phyloP scores from a whole-genome alignment of 2,113 vertebrate species.

The Antechinus stuartii region DNA sequence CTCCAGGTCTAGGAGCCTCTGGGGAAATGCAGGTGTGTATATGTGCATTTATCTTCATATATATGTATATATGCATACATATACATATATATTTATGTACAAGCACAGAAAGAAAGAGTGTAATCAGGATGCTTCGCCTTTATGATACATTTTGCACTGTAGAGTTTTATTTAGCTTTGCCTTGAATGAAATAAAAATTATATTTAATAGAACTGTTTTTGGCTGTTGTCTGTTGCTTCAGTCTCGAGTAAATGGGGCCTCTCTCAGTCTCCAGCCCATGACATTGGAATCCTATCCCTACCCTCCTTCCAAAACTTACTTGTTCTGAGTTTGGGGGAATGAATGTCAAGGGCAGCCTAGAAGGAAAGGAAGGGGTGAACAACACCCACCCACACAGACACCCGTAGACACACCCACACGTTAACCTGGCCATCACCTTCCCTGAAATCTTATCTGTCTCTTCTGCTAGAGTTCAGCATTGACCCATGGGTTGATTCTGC shows the following conservation, averaged over 20 bases:
- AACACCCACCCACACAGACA: not conserved
- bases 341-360: not conserved
- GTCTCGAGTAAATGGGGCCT: not conserved
- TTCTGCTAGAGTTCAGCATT: not conserved
- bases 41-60: not conserved
- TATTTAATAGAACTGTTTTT: constrained; percentile 75
- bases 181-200: constrained; percentile 85
- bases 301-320: not conserved
- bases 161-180: constrained; percentile 83
- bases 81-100: not conserved
- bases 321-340: not conserved
- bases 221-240: not conserved
- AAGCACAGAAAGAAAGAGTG: constrained; percentile 53
- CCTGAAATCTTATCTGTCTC: not conserved
- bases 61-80: constrained; percentile 10
- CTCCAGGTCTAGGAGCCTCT: constrained; percentile 14
- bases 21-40: not conserved
- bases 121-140: constrained; percentile 58
- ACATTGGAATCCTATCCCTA: not conserved
- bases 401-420: too few species aligned
- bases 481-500: not conserved
- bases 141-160: constrained; percentile 78
- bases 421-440: not conserved
- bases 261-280: not conserved
- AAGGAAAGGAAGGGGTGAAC: not conserved